These are phyloP conservation scores for Apotomis capreana DNA, from an alignment of 2,888 invertebrate species.

Conservation along the genomic window DNA sequence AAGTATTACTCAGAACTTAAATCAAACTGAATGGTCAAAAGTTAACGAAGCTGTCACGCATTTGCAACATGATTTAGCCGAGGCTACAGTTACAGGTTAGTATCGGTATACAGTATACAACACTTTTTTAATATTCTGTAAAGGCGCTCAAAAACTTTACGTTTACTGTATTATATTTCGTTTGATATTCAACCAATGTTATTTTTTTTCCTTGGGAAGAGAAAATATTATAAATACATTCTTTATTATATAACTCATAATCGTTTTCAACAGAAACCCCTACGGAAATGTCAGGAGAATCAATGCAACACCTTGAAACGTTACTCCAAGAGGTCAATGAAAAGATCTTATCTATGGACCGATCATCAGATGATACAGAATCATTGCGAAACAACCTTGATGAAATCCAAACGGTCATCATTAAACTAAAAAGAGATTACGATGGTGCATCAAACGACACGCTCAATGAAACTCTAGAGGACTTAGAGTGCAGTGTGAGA, in stretches of 20 bases:
- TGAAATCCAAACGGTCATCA: slow-evolving; percentile 76
- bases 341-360: slow-evolving; percentile 55
- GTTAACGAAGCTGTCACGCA: slow-evolving; percentile 55
- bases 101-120: background rate
- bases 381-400: slow-evolving; percentile 67
- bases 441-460: slow-evolving; percentile 66
- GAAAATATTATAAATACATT: too few species aligned
- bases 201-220: too few species aligned
- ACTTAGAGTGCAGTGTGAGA: slow-evolving; percentile 80
- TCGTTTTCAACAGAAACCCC: slow-evolving; percentile 50
- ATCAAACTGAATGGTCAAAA: slow-evolving; percentile 50
- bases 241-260: too few species aligned
- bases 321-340: slow-evolving; percentile 66
- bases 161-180: too few species aligned
- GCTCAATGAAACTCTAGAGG: slow-evolving; percentile 78
- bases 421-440: slow-evolving; percentile 73
- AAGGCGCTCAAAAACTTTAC: too few species aligned
- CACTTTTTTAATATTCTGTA: too few species aligned
- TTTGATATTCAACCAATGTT: too few species aligned
- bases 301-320: slow-evolving; percentile 60
- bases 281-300: slow-evolving; percentile 50
- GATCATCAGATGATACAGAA: slow-evolving; percentile 59
- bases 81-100: slow-evolving; percentile 43
- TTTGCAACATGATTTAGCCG: slow-evolving; percentile 58
- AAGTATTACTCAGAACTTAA: slow-evolving; percentile 45